Evolutionary conservation across 2,888 invertebrate genomes (phyloP).

Genomic region (Drosophila neotestacea): DNA sequence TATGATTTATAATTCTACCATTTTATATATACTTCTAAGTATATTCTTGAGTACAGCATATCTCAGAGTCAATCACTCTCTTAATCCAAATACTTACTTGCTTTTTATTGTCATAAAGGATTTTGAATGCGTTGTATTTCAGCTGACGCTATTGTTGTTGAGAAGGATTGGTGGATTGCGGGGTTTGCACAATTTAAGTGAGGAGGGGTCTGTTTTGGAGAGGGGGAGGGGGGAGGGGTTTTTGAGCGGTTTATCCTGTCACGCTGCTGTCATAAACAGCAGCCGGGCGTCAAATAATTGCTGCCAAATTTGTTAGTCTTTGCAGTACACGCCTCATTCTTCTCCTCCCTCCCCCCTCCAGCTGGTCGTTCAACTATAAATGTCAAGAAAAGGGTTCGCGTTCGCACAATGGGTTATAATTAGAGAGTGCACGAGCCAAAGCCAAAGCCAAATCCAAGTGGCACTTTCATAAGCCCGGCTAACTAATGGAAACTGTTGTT

Average conservation of each 20-base stretch:
- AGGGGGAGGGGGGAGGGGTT: not conserved
- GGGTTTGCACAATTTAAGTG: too few relatives aligned
- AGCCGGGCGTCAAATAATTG: constrained; percentile 46
- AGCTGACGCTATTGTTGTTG: constrained; percentile 16
- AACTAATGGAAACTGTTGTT: constrained; percentile 60
- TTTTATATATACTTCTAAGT: not conserved
- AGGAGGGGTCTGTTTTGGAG: not conserved
- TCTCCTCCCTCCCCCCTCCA: not conserved
- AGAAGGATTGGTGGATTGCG: not conserved
- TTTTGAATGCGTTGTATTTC: constrained; percentile 24
- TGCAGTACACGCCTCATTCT: not conserved
- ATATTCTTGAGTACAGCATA: not conserved
- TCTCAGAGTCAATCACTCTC: not conserved
- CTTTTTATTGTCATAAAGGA: constrained; percentile 43
- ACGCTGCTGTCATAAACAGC: constrained; percentile 43
- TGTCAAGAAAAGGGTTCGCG: constrained; percentile 34
- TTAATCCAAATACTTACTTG: not conserved
- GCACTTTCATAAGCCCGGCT: constrained; percentile 60
- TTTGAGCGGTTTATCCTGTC: constrained; percentile 28
- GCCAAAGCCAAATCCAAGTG: constrained; percentile 24
- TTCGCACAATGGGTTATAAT: constrained; percentile 58
- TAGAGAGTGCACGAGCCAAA: constrained; percentile 52
- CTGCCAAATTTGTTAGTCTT: constrained; percentile 39
- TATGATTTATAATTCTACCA: too few relatives aligned
- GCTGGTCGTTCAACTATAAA: constrained; percentile 45